Evolutionary conservation across 2,113 vertebrate genomes (phyloP).

Genomic region (Enhydra lutris): DNA sequence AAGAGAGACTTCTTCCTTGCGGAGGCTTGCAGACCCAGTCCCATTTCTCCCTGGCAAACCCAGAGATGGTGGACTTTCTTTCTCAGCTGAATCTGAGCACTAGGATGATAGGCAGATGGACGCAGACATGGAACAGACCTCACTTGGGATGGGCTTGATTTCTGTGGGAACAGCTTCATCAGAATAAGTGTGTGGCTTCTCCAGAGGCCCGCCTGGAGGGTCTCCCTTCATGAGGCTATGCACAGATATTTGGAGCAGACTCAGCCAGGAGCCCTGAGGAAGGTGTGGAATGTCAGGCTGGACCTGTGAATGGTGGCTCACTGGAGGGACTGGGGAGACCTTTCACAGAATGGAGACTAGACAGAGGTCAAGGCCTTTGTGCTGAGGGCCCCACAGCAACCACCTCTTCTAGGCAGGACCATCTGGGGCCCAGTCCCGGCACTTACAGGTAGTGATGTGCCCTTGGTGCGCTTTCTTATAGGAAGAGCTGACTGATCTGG

Average conservation of each 20-base stretch:
- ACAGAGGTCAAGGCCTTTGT: background rate
- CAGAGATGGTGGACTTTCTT: background rate
- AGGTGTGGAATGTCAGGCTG: background rate
- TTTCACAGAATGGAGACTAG: background rate
- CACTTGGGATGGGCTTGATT: background rate
- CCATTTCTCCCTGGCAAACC: background rate
- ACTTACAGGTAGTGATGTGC: no score
- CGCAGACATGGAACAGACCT: rapidly evolving
- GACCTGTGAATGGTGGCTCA: background rate
- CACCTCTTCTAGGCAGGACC: background rate
- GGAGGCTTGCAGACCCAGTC: background rate
- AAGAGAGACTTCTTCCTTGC: background rate
- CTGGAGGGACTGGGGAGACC: background rate
- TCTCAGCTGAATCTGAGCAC: background rate
- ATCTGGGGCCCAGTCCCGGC: background rate
- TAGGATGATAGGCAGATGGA: background rate
- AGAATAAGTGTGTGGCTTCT: background rate
- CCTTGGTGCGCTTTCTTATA: slow-evolving; percentile 65
- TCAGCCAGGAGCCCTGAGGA: background rate
- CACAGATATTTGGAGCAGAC: no score
- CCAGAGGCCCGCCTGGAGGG: background rate
- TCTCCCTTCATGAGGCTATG: background rate
- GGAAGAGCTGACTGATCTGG: slow-evolving; percentile 85
- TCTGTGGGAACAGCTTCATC: background rate
- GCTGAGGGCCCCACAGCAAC: background rate